Evolutionary conservation across 2,888 invertebrate genomes (phyloP).

Genomic region (Dioctria linearis): DNA sequence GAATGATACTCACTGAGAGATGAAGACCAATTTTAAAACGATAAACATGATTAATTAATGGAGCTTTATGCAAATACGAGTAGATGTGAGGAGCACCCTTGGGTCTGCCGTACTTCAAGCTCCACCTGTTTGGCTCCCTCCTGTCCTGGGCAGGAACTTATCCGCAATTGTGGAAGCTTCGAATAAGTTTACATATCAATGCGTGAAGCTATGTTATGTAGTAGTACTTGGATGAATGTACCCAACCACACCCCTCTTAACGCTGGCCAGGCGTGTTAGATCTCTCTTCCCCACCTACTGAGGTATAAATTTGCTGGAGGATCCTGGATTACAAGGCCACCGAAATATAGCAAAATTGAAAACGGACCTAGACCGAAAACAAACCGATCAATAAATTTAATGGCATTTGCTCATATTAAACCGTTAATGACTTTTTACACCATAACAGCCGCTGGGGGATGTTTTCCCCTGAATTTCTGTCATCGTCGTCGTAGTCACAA

Average conservation of each 20-base stretch:
- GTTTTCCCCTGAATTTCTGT: constrained; percentile 10
- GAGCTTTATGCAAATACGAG: constrained; percentile 53
- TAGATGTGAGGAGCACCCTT: constrained; percentile 40
- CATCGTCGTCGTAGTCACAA: neutral
- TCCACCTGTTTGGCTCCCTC: constrained; percentile 9
- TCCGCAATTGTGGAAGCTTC: constrained; percentile 36
- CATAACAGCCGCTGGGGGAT: constrained; percentile 25
- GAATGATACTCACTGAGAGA: constrained; percentile 21
- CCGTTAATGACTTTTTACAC: constrained; percentile 57
- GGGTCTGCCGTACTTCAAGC: neutral
- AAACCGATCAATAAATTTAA: constrained; percentile 58
- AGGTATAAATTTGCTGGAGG: constrained; percentile 24
- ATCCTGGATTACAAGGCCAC: constrained; percentile 30
- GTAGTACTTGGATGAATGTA: neutral
- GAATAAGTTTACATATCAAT: constrained; percentile 42
- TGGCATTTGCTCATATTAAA: constrained; percentile 57
- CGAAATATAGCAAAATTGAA: constrained; percentile 44
- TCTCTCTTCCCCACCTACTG: neutral
- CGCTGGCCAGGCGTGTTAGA: neutral
- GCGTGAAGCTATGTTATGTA: constrained; percentile 24
- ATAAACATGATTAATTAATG: constrained; percentile 59
- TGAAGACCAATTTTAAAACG: constrained; percentile 53
- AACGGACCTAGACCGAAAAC: constrained; percentile 50
- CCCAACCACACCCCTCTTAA: constrained; percentile 17
- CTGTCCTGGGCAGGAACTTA: constrained; percentile 21